phyloP scores from a whole-genome alignment of 2,888 invertebrate species.

The Vannuccia rotundouncinata region DNA sequence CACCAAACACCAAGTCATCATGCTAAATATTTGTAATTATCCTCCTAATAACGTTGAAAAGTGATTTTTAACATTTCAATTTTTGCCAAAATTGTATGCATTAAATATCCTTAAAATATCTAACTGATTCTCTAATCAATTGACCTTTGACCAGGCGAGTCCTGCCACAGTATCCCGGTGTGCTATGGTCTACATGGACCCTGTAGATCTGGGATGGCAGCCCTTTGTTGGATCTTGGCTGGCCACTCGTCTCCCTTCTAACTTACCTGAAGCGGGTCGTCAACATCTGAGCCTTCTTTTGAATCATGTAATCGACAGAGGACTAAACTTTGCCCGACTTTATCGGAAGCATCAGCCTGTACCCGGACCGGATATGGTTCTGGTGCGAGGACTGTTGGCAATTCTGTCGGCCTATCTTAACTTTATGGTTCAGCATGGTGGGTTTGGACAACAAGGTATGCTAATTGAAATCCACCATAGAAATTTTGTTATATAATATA shows the following conservation, averaged over 20 bases:
- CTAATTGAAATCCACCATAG: no score
- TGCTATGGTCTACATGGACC: slow-evolving; percentile 57
- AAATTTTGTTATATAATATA: no score
- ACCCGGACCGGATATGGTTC: slow-evolving; percentile 48
- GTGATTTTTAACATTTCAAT: no score
- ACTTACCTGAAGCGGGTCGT: slow-evolving; percentile 52
- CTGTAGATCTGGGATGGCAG: slow-evolving; percentile 54
- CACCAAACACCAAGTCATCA: no score
- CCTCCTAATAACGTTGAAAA: no score
- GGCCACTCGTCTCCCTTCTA: slow-evolving; percentile 37
- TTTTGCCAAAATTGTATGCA: no score
- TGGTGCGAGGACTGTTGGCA: slow-evolving; percentile 50
- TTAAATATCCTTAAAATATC: no score
- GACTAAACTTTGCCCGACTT: slow-evolving; percentile 47
- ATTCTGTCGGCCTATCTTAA: slow-evolving; percentile 52
- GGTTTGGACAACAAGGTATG: slow-evolving; percentile 52
- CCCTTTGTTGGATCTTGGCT: slow-evolving; percentile 53
- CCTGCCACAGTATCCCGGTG: slow-evolving; percentile 56
- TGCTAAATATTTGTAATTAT: no score
- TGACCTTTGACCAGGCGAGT: slow-evolving; percentile 49
- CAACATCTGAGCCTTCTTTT: slow-evolving; percentile 49
- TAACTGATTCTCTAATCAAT: no score
- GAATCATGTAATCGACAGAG: slow-evolving; percentile 50
- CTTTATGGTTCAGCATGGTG: slow-evolving; percentile 51
- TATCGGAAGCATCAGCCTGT: slow-evolving; percentile 47